Conservation (phyloP, 2,113 vertebrate genomes). For the Lates calcarifer region DNA sequence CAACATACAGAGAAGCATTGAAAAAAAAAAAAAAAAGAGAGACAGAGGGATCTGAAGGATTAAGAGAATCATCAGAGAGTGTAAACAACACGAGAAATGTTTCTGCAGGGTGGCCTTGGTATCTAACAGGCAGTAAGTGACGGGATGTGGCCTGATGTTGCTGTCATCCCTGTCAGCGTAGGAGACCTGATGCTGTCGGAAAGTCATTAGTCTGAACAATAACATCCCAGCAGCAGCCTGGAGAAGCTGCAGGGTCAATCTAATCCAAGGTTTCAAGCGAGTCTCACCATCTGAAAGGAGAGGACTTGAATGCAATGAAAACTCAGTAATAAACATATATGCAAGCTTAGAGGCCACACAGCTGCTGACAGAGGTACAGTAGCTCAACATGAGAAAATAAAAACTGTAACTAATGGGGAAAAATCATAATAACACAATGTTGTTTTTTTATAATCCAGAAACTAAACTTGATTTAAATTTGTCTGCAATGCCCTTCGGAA, state of each 20-base stretch:
- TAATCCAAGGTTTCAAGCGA: background rate
- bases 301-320: background rate
- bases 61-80: slow-evolving; percentile 62
- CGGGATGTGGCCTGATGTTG: slow-evolving; percentile 26
- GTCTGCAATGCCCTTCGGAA: too few relatives aligned
- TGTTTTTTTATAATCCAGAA: too few relatives aligned
- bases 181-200: slow-evolving; percentile 22
- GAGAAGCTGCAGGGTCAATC: background rate
- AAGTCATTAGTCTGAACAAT: slow-evolving; percentile 45
- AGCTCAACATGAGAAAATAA: background rate
- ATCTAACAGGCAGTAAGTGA: background rate
- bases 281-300: background rate
- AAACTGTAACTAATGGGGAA: background rate
- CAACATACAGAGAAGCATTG: slow-evolving; percentile 42
- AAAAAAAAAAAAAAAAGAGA: slow-evolving; percentile 7
- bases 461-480: too few relatives aligned
- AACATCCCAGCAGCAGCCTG: background rate
- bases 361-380: background rate
- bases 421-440: too few relatives aligned
- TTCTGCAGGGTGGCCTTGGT: slow-evolving; percentile 9
- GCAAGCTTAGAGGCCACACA: too few relatives aligned
- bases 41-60: slow-evolving; percentile 55
- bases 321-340: background rate
- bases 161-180: background rate
- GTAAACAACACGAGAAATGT: slow-evolving; percentile 52